Percentiles rank a stretch among this genome's conserved stretches.
Evolutionary conservation across 2,797 vertebrate species (phyloP).

Genomic region (Sphaeramia orbicularis): DNA sequence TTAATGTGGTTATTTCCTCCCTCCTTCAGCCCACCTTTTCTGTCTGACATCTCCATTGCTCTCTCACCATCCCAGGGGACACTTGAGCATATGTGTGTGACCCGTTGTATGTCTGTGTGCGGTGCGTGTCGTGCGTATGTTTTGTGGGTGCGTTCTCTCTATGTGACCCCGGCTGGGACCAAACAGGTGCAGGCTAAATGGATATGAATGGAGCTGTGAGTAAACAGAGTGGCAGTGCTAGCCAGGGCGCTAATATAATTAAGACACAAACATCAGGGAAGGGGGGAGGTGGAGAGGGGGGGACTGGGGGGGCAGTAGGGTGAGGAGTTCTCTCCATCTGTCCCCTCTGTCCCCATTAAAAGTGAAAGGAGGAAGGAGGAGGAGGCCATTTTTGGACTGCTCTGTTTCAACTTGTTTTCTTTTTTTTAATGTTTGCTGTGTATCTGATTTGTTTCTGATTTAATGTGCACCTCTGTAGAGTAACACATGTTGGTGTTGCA

Average conservation of each 20-base stretch:
- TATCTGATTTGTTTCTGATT: constrained; percentile 44
- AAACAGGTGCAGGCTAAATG: constrained; percentile 99
- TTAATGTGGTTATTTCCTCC: constrained; percentile 55
- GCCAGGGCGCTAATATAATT: constrained; percentile 98
- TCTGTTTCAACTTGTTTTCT: constrained; percentile 2
- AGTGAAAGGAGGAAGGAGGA: constrained; percentile 68
- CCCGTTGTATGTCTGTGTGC: constrained; percentile 43
- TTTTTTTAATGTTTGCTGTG: neutral
- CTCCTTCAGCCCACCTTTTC: constrained; percentile 37
- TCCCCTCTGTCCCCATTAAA: constrained; percentile 85
- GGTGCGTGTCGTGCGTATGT: constrained; percentile 47
- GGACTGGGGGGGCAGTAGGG: constrained; percentile 62
- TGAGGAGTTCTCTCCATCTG: constrained; percentile 93
- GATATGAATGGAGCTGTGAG: constrained; percentile 99
- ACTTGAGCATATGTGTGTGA: constrained; percentile 72
- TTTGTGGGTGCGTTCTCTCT: constrained; percentile 62
- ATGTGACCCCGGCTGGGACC: constrained; percentile 91
- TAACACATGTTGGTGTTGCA: constrained; percentile 72
- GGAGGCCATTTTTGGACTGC: constrained; percentile 23
- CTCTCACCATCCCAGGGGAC: constrained; percentile 59
- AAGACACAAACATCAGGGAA: constrained; percentile 96
- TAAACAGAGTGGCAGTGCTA: constrained; percentile 94
- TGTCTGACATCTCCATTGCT: constrained; percentile 75
- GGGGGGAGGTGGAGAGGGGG: constrained; percentile 65
- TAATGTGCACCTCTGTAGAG: constrained; percentile 38